Conservation (phyloP, 2,113 vertebrate species). For the Strix aluco region DNA sequence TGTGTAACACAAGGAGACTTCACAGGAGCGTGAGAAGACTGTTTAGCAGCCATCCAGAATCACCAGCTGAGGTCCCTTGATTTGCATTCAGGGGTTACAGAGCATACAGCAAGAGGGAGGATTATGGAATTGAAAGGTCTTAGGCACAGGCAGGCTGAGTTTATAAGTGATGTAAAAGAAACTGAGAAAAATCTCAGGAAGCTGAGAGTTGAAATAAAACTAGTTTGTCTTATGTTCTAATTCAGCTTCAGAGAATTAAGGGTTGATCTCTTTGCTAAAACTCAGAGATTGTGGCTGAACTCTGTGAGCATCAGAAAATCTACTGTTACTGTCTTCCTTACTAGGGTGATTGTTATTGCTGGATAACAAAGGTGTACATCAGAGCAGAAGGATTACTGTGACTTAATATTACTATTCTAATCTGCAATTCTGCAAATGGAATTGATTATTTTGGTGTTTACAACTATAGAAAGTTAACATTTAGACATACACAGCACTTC, state of each 20-base stretch:
- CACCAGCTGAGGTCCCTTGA: slow-evolving; percentile 2
- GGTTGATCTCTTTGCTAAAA: slow-evolving; percentile 4
- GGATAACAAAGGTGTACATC: background rate
- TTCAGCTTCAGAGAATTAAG: slow-evolving; percentile 6
- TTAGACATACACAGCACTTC: background rate
- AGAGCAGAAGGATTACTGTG: slow-evolving; percentile 2
- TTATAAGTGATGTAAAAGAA: slow-evolving; percentile 27
- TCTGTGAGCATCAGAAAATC: background rate
- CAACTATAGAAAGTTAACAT: background rate
- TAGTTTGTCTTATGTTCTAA: slow-evolving; percentile 8
- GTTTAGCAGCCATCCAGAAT: background rate
- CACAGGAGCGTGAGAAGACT: background rate
- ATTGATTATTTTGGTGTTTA: background rate
- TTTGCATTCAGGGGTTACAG: slow-evolving; percentile 48
- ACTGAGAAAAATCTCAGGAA: slow-evolving; percentile 2
- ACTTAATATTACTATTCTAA: background rate
- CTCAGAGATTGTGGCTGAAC: background rate
- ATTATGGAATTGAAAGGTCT: slow-evolving; percentile 48
- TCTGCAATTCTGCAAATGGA: background rate
- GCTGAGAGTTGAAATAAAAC: background rate
- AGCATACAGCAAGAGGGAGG: background rate
- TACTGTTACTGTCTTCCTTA: background rate
- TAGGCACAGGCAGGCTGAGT: background rate
- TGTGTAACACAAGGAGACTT: background rate
- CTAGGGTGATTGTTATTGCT: background rate